Conservation (phyloP, 2,113 vertebrate genomes). For the Eupsittula cactorum region DNA sequence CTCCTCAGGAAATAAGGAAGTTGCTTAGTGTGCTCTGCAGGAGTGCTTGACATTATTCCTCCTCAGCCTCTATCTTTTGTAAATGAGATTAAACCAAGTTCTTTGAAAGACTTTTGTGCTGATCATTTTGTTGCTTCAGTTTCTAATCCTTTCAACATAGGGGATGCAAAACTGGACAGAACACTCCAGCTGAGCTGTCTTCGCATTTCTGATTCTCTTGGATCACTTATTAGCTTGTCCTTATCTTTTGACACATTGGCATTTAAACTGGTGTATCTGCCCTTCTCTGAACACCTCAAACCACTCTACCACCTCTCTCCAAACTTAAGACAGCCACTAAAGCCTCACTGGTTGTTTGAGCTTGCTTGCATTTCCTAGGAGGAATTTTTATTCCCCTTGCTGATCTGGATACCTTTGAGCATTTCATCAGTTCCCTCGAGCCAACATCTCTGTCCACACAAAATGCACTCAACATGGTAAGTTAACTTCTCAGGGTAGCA, state of each 20-base stretch:
- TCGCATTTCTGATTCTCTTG: neutral
- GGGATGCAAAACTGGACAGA: neutral
- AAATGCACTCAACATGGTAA: neutral
- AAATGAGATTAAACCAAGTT: neutral
- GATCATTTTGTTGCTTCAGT: neutral
- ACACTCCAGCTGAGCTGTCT: neutral
- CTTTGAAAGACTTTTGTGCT: neutral
- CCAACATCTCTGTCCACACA: neutral
- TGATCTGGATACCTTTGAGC: neutral
- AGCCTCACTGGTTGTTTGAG: neutral
- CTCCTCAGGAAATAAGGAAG: neutral
- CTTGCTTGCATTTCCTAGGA: neutral
- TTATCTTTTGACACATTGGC: neutral
- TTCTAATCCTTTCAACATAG: neutral
- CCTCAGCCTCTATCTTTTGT: neutral
- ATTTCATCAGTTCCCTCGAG: neutral
- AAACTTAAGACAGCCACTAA: neutral
- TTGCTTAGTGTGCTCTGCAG: neutral
- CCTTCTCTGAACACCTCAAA: neutral
- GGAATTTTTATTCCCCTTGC: neutral
- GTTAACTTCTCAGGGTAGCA: neutral
- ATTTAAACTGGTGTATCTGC: neutral
- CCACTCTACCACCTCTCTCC: neutral
- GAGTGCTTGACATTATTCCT: neutral
- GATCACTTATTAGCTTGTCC: neutral